Percentiles rank a stretch among this genome's conserved stretches.
These are phyloP conservation scores for Leptobrachium ailaonicum DNA, from an alignment of 2,113 vertebrate species.

Conservation along the genomic window DNA sequence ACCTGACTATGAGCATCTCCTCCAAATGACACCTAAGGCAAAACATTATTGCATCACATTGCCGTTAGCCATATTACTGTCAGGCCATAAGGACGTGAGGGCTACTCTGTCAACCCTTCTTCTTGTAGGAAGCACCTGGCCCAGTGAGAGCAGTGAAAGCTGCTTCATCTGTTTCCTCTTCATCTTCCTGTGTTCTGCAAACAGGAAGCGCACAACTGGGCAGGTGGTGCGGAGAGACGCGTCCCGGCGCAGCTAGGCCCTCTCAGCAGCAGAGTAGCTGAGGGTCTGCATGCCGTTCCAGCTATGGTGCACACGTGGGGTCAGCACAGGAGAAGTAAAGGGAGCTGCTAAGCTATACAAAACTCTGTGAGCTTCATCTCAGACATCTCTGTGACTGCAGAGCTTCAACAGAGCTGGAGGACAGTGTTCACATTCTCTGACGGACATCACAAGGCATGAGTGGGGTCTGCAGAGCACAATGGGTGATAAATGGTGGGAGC, in stretches of 20 bases:
- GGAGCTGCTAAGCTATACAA: not conserved
- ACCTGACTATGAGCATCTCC: too few relatives aligned
- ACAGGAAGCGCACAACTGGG: conserved; percentile 37
- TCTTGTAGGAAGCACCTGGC: conserved; percentile 40
- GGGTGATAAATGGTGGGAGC: too few relatives aligned
- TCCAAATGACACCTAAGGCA: not conserved
- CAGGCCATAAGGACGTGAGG: not conserved
- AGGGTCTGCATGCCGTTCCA: not conserved
- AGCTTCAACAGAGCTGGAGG: not conserved
- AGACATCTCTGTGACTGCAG: not conserved
- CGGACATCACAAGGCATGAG: too few relatives aligned
- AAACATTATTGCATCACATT: not conserved
- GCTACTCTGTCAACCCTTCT: conserved; percentile 5
- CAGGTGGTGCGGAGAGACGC: conserved; percentile 37
- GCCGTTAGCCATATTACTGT: not conserved
- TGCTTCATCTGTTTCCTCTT: conserved; percentile 44
- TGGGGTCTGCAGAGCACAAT: too few relatives aligned
- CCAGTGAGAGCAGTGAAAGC: conserved; percentile 38
- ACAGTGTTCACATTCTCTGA: not conserved
- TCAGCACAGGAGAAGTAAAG: not conserved
- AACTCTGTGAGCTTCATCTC: not conserved
- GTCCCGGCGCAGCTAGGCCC: not conserved
- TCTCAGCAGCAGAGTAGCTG: not conserved
- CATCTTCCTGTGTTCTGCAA: conserved; percentile 31
- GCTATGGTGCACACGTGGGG: not conserved